phyloP scores from a whole-genome alignment of 35 echinoderm and acorn worm species.

The Heliocidaris erythrogramma region DNA sequence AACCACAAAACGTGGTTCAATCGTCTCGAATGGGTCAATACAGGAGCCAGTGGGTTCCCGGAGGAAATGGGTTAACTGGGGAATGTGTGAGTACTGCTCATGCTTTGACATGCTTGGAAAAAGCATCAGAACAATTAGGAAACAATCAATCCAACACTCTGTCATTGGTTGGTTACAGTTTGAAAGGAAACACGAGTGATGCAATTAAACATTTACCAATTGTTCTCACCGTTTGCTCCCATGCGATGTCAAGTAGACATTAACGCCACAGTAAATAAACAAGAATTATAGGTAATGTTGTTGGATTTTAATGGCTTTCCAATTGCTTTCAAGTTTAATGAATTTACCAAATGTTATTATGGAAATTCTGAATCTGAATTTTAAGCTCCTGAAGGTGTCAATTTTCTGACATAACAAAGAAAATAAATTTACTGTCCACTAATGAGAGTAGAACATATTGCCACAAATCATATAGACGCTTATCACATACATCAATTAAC shows the following conservation, averaged over 20 bases:
- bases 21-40: too few species aligned
- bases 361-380: too few species aligned
- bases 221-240: neutral
- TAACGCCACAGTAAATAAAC: neutral
- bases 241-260: neutral
- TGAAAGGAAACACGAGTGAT: constrained; percentile 15
- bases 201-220: neutral
- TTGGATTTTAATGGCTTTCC: neutral
- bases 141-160: constrained; percentile 13
- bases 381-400: too few species aligned
- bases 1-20: too few species aligned
- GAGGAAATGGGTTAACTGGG: too few species aligned
- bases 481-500: too few species aligned
- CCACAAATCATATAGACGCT: too few species aligned
- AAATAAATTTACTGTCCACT: too few species aligned
- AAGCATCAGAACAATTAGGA: neutral
- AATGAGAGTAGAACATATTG: too few species aligned
- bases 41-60: too few species aligned
- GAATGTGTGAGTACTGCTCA: neutral
- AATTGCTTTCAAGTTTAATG: neutral
- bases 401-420: too few species aligned
- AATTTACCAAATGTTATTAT: neutral
- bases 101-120: neutral
- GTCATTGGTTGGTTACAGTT: neutral
- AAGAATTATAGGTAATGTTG: neutral